A percentile compares a stretch with the other conserved stretches of the same genome.
phyloP scores from a whole-genome alignment of 2,888 invertebrate species.

The Aphrophora alni region DNA sequence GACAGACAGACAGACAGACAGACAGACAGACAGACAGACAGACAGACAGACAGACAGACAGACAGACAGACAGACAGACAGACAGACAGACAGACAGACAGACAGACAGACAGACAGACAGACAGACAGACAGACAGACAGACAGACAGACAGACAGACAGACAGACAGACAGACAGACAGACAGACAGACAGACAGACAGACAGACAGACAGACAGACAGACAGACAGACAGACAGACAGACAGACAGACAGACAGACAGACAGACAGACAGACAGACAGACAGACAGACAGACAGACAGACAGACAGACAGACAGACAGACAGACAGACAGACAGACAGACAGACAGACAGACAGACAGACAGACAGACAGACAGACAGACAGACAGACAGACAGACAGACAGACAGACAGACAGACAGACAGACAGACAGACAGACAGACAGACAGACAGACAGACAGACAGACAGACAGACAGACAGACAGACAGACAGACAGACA shows the following conservation, averaged over 20 bases:
- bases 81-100: neutral
- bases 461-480: conserved; percentile 7
- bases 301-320: conserved; percentile 14
- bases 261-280: conserved; percentile 14
- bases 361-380: conserved; percentile 16
- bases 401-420: conserved; percentile 14
- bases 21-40: conserved; percentile 7
- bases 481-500: conserved; percentile 4
- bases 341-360: conserved; percentile 14
- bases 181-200: conserved; percentile 16
- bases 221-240: conserved; percentile 14
- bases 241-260: conserved; percentile 14
- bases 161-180: conserved; percentile 23
- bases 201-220: conserved; percentile 7
- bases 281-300: conserved; percentile 14
- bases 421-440: conserved; percentile 10
- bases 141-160: conserved; percentile 23
- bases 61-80: neutral
- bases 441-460: conserved; percentile 2
- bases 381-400: conserved; percentile 10
- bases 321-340: conserved; percentile 14
- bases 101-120: conserved; percentile 22
- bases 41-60: neutral
- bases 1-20: conserved; percentile 4
- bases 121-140: conserved; percentile 23